A percentile compares a stretch with the other conserved stretches of the same genome.
These are phyloP conservation scores for Dicyrtoma fusca DNA, from an alignment of 2,888 invertebrate species.

Conservation along the genomic window DNA sequence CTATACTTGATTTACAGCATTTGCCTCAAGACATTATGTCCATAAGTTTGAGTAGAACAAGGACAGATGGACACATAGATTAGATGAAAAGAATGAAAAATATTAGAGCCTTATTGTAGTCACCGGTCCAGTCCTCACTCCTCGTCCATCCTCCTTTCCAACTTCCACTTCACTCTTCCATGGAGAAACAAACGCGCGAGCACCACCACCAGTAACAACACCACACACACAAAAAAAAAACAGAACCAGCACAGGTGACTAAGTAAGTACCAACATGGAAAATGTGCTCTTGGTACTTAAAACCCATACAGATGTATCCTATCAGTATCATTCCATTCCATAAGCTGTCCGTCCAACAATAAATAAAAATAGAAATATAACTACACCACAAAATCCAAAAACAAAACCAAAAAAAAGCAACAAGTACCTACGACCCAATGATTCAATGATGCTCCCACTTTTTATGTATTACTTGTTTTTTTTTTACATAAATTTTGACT, in stretches of 20 bases:
- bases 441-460: no score
- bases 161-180: background rate
- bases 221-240: background rate
- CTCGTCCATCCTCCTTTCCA: background rate
- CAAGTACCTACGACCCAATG: no score
- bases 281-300: background rate
- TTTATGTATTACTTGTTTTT: no score
- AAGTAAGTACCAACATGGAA: background rate
- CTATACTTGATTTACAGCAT: slow-evolving; percentile 39
- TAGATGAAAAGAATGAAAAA: slow-evolving; percentile 40
- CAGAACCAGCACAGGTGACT: background rate
- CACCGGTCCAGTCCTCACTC: slow-evolving; percentile 23
- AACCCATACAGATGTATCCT: no score
- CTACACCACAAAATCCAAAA: no score
- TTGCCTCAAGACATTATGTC: slow-evolving; percentile 34
- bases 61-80: slow-evolving; percentile 42
- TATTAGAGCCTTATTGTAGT: slow-evolving; percentile 37
- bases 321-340: no score
- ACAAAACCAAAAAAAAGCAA: no score
- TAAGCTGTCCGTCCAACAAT: no score
- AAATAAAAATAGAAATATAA: no score
- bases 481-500: no score
- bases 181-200: background rate
- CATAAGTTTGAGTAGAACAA: slow-evolving; percentile 34
- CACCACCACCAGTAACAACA: no score